Evolutionary conservation across 2,888 invertebrate species (phyloP), one percentile per base, ranked within the genome.

Genomic region (Pristionchus fissidentatus): DNA sequence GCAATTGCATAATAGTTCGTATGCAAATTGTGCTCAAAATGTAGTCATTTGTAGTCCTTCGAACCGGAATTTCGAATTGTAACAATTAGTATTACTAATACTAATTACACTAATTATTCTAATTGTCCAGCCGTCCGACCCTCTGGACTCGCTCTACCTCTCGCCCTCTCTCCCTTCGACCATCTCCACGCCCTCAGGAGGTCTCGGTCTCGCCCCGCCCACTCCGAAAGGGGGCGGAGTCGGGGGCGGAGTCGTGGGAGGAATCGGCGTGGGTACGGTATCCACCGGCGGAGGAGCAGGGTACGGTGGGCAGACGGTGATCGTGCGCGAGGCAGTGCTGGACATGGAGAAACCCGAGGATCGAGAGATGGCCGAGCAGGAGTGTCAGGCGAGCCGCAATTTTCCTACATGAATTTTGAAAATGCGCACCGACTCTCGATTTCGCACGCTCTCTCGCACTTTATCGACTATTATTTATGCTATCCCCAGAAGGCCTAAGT

Each of bases 281-380:
- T 46, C 49, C 32, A 35, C 3, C 3, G 46, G 29, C 10, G 62
- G 75, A 41, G n/a, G n/a, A n/a, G n/a, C n/a, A n/a, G n/a, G n/a
- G n/a, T 46, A 49, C 75, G 46, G 75, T 77, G 19, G 4, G 32
- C 4, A 26, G 38, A 77, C 75, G 13, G 35, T 49, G 7, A 77
- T 77, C 49, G n/a, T n/a, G n/a, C 22, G 75, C 13, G 75, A 77
- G 35, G 75, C 75, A 0, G 75, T 77, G 1, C 49, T 77, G 49
- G 75, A 77, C 32, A 46, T 77, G 49, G 75, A 77, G 75, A 77
- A 77, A 15, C 75, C 75, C 7, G 75, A 77, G 49, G 75, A 77
- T 8, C 26, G 75, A 26, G 75, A 77, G 32, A 77, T 77, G 75
- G 29, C 32, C 49, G 75, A 77, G 49, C 75, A 77, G 35, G 75